These are phyloP conservation scores for Cinclus mexicanus DNA, from an alignment of 2,113 vertebrate species.

Conservation along the genomic window DNA sequence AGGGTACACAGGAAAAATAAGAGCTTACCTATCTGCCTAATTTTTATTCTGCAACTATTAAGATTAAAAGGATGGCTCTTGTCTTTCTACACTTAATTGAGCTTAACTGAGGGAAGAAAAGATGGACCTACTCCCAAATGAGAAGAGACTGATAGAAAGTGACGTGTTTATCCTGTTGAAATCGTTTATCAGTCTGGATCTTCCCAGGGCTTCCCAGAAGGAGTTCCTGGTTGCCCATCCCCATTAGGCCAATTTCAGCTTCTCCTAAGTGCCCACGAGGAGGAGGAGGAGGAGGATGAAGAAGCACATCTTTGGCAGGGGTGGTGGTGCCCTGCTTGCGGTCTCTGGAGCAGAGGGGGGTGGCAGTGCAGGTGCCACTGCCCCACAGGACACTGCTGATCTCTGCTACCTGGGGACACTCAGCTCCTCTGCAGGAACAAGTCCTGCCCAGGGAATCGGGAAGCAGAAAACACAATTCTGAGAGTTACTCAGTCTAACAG, in stretches of 20 bases:
- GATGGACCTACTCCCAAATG: conserved; percentile 56
- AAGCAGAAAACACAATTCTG: background rate
- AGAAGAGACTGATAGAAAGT: conserved; percentile 4
- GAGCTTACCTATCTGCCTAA: conserved; percentile 23
- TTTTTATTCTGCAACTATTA: conserved; percentile 25
- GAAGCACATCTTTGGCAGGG: fast-evolving
- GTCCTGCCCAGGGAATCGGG: background rate
- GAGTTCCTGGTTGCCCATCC: background rate
- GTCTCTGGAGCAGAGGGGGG: background rate
- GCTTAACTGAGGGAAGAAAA: conserved; percentile 63
- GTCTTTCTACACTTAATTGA: conserved; percentile 56
- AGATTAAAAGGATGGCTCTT: conserved; percentile 47
- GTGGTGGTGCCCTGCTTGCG: background rate
- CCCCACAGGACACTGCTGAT: background rate
- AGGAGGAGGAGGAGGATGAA: background rate
- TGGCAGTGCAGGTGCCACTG: fast-evolving
- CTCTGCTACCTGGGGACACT: background rate
- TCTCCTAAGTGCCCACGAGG: fast-evolving
- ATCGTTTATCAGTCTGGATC: background rate
- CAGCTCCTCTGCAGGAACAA: background rate
- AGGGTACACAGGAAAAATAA: conserved; percentile 10
- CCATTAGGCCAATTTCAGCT: background rate
- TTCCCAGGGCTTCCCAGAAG: background rate
- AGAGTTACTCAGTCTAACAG: background rate
- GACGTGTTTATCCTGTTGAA: background rate